phyloP scores from a whole-genome alignment of 2,797 vertebrate species.

The Danio choprae region DNA sequence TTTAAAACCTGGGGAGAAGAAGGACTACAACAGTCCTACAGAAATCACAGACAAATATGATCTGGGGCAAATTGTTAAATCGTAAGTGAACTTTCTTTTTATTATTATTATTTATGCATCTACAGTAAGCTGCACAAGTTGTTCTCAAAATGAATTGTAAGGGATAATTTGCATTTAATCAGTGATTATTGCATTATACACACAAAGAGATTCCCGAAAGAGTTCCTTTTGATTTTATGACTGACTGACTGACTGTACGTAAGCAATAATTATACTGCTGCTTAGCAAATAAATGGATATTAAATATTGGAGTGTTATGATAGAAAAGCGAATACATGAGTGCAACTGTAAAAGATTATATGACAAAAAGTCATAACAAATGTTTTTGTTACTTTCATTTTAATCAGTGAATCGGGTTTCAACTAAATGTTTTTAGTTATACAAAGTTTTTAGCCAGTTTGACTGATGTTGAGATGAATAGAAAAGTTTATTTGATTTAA shows the following conservation, averaged over 20 bases:
- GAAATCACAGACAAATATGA: slow-evolving; percentile 99
- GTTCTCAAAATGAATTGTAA: not conserved
- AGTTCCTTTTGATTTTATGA: not conserved
- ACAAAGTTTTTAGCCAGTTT: too few species aligned
- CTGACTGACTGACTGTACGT: not conserved
- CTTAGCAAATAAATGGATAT: not conserved
- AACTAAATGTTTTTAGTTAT: too few species aligned
- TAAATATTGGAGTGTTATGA: not conserved
- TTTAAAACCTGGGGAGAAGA: slow-evolving; percentile 95
- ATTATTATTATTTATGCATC: not conserved
- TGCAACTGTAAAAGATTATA: too few species aligned
- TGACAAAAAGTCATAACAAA: too few species aligned
- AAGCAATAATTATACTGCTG: not conserved
- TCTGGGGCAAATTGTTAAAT: slow-evolving; percentile 96
- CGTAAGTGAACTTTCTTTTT: slow-evolving; percentile 80
- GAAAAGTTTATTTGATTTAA: too few species aligned
- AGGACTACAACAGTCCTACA: slow-evolving; percentile 96
- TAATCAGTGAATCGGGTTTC: too few species aligned
- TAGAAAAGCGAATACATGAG: not conserved
- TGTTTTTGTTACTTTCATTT: too few species aligned
- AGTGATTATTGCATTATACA: not conserved
- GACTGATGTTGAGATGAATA: too few species aligned
- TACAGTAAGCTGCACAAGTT: not conserved
- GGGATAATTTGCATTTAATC: not conserved
- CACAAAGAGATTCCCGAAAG: not conserved